Evolutionary conservation across 2,888 invertebrate species (phyloP).

Genomic region (Rhaphigaster nebulosa): DNA sequence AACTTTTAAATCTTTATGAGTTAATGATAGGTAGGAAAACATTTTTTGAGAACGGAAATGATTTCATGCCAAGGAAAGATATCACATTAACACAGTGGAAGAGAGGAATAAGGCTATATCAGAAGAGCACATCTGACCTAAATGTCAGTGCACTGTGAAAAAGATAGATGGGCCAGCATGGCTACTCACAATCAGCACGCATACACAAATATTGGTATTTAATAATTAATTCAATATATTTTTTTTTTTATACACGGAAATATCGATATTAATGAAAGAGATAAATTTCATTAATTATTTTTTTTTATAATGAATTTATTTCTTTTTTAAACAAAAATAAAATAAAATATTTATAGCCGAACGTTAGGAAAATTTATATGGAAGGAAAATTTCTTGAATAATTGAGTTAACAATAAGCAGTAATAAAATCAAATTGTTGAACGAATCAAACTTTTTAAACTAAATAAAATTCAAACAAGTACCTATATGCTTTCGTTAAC

Average conservation of each 20-base stretch:
- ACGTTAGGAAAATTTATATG: neutral
- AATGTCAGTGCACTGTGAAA: neutral
- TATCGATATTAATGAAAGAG: too few species aligned
- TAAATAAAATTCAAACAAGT: too few species aligned
- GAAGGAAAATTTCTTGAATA: too few species aligned
- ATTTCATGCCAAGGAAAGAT: conserved; percentile 5
- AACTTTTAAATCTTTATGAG: neutral
- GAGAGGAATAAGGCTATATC: neutral
- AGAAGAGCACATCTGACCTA: neutral
- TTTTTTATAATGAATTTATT: too few species aligned
- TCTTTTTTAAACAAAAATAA: too few species aligned
- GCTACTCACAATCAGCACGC: neutral
- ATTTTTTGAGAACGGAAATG: conserved; percentile 1
- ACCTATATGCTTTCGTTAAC: too few species aligned
- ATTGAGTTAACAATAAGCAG: too few species aligned
- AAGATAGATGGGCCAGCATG: neutral
- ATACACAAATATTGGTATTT: neutral
- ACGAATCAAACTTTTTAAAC: too few species aligned
- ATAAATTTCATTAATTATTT: too few species aligned
- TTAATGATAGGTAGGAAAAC: neutral
- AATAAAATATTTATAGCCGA: too few species aligned
- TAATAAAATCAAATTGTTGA: too few species aligned
- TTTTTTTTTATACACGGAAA: neutral
- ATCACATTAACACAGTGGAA: neutral
- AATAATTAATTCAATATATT: neutral